Base-by-base conservation (phyloP, 2,113 vertebrate species). In the Speoplatyrhinus poulsoni region DNA sequence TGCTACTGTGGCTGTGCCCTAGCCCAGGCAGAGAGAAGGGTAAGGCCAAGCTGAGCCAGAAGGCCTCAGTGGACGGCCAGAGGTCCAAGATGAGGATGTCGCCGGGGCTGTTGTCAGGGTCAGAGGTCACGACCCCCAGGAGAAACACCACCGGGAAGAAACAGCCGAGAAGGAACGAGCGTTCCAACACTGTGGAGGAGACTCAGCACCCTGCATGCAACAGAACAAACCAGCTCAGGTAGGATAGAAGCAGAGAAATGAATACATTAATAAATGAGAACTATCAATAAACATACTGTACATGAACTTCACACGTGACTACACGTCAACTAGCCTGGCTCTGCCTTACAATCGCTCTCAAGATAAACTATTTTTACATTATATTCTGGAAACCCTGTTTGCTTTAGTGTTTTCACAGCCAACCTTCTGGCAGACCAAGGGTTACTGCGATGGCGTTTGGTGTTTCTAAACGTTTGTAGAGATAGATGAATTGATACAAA, bases 131-230 rank as follows among this genome's bases (percentile, higher is more conserved):
- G 8, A 87, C 95, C 68, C 94, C 74, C 0, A 79, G 94, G 90
- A 95, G 93, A 91, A 95, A 87, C 87, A 92, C 91, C 80, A 92
- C 91, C 3, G 95, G 95, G 71, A 97, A 96, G 88, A 97, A 97
- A 65, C 96, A 96, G 82, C 93, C 95, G 81, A 92, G 95, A 90
- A 95, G 94, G 80, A 90, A 94, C 7, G 96, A 99, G 82, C 93
- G 95, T 82, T 93, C 94, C 72, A 92, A 92, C 84, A 94, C 91
- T 66, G 75, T 79, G 55, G 96, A 99, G 78, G 97, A 89, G n/a
- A 75, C 75, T 67, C 87, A 78, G 70, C 86, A 62, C 76, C 87
- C 74, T 75, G 82, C 80, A 16, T 90, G 89, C 86, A 89, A 55
- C 77, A 70, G 83, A 76, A 36, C 69, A 17, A 84, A 74, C 68